Percentiles rank a stretch among this genome's conserved stretches.
phyloP scores from a whole-genome alignment of 2,888 invertebrate species.

The Eudemis profundana region DNA sequence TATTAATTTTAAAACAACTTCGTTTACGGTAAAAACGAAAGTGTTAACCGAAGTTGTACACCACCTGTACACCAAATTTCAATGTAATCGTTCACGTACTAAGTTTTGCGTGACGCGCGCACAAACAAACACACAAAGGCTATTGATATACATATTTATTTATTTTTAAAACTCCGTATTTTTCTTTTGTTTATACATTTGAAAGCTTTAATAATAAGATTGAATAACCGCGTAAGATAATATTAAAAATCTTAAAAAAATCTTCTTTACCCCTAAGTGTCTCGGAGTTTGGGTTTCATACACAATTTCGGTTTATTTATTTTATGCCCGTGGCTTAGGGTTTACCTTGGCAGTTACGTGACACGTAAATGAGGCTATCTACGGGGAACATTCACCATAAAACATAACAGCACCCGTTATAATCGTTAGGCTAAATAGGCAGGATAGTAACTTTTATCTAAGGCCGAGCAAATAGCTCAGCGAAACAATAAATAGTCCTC shows the following conservation, averaged over 20 bases:
- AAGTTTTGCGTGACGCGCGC: no score
- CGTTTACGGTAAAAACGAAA: no score
- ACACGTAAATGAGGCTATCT: conserved; percentile 36
- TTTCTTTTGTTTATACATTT: no score
- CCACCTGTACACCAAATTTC: no score
- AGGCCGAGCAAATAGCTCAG: conserved; percentile 26
- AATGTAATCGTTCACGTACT: no score
- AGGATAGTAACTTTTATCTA: conserved; percentile 35
- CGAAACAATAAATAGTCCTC: conserved; percentile 40
- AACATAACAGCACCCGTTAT: conserved; percentile 38
- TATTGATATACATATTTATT: no score
- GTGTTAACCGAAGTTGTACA: no score
- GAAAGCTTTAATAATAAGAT: no score
- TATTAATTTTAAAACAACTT: no score
- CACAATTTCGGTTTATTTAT: not conserved
- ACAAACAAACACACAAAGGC: no score
- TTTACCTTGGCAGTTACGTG: conserved; percentile 17
- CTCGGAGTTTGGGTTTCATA: not conserved
- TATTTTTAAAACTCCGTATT: no score
- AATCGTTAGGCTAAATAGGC: conserved; percentile 39
- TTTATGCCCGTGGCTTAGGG: not conserved
- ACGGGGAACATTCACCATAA: conserved; percentile 36
- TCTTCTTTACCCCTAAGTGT: not conserved
- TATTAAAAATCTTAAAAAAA: not conserved
- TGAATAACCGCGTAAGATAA: no score